Evolutionary conservation across 2,113 vertebrate species (phyloP), one percentile per base, ranked within the genome.

Genomic region (Platichthys flesus): DNA sequence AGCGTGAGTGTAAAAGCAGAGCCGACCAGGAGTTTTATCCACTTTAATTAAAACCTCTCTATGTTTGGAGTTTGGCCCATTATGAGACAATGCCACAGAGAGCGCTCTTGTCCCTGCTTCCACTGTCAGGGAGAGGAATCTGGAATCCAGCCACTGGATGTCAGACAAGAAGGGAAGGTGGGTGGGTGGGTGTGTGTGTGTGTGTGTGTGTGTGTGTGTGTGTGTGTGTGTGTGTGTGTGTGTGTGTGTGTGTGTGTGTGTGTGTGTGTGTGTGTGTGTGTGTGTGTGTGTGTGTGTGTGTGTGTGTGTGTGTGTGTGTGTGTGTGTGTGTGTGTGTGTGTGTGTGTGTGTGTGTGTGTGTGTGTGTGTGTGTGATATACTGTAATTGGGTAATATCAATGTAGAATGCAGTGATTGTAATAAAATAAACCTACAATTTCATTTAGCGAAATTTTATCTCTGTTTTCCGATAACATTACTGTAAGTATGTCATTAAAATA

Each of bases 41-140:
- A 84, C 82, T 89, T 87, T 88, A 88, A 90, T 89, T 89, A 91
- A 89, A 89, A 85, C 84, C 71, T 79, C 67, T 76, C 81, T 82
- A 76, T 85, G 47, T 82, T 84, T 90, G 91, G 89, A 90, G 63
- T 49, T 40, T 72, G 67, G 80, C 89, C 87, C 85, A 85, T 63
- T 71, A 58, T 54, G 37, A 82, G 67, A 79, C 63, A 78, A 70
- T 73, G 58, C 42, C 40, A 75, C 70, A 70, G 24, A 68, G 67
- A 67, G 63, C 71, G 76, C 42, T 47, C 23, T 61, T 68, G 68
- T 84, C 71, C 67, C 42, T 57, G 45, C 74, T 76, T 66, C 69
- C 72, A 54, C 70, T 68, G 45, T 69, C 66, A 79, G 58, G 12
- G 31, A 79, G 5, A 72, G 63, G 55, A 69, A 65, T 76, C 67